These are phyloP conservation scores for Passer montanus DNA, from an alignment of 2,113 vertebrate genomes.

Conservation along the genomic window DNA sequence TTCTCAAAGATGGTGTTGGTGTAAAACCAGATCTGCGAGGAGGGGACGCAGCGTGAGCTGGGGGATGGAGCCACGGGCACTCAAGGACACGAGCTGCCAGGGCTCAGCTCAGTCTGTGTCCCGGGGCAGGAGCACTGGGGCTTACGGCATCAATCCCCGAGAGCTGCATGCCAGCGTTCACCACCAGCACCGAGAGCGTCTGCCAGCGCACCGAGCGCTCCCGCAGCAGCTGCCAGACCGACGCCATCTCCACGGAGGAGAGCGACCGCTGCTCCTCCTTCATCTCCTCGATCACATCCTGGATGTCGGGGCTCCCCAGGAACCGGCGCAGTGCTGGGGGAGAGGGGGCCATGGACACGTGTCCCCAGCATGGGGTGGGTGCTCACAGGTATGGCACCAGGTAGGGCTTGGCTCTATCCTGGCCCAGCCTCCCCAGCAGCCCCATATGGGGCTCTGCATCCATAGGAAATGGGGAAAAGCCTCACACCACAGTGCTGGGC, in stretches of 20 bases:
- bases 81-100: background rate
- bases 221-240: constrained; percentile 74
- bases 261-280: constrained; percentile 83
- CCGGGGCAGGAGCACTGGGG: fast-evolving
- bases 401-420: background rate
- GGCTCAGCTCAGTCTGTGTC: background rate
- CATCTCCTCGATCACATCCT: constrained; percentile 86
- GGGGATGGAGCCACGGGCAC: fast-evolving
- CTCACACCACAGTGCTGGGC: background rate
- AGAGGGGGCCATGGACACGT: fast-evolving
- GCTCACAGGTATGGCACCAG: background rate
- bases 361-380: background rate
- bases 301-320: constrained; percentile 74
- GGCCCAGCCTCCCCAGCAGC: background rate
- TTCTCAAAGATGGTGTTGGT: constrained; percentile 87
- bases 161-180: constrained; percentile 90
- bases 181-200: constrained; percentile 80
- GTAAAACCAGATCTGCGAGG: constrained; percentile 90
- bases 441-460: background rate
- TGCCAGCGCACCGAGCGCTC: constrained; percentile 84
- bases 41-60: background rate
- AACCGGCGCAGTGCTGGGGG: constrained; percentile 79
- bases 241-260: constrained; percentile 74
- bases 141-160: constrained; percentile 90
- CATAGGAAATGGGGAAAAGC: background rate